Conservation (phyloP, 2,888 invertebrate species). For the Shargacucullia verbasci region DNA sequence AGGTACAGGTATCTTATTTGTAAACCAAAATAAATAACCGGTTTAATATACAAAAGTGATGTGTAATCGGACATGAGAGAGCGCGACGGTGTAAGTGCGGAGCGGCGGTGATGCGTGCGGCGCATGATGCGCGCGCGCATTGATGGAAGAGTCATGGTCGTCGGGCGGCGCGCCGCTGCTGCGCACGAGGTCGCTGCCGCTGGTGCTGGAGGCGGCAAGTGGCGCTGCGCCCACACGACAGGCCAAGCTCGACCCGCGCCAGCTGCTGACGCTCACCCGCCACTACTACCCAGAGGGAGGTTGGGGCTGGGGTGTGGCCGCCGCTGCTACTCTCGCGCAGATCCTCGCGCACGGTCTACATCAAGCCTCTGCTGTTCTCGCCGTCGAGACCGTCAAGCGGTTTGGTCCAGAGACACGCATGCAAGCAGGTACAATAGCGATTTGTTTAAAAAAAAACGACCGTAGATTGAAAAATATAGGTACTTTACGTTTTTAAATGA, state of each 20-base stretch:
- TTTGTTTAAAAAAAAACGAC: no score
- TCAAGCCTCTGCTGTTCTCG: conserved; percentile 90
- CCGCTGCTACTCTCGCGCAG: conserved; percentile 92
- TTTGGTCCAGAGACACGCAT: conserved; percentile 90
- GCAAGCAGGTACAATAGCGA: conserved; percentile 90
- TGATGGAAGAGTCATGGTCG: conserved; percentile 89
- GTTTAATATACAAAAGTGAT: conserved; percentile 49
- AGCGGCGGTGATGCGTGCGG: conserved; percentile 79
- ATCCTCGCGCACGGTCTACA: conserved; percentile 93
- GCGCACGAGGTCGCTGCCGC: conserved; percentile 91
- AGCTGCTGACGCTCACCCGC: conserved; percentile 91
- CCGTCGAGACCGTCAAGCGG: conserved; percentile 88
- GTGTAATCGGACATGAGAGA: conserved; percentile 78
- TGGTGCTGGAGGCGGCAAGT: conserved; percentile 88
- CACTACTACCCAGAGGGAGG: conserved; percentile 97
- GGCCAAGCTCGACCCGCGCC: conserved; percentile 87
- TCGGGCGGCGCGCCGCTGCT: conserved; percentile 90
- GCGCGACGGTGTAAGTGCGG: conserved; percentile 67
- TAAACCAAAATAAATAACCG: background rate
- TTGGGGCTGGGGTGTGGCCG: conserved; percentile 95
- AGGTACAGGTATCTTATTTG: background rate
- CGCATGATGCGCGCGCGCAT: conserved; percentile 85
- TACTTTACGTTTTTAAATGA: no score
- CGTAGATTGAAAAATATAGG: no score
- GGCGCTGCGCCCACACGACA: conserved; percentile 82